Evolutionary conservation across 2,113 vertebrate species (phyloP).

Genomic region (Eulemur rufifrons): DNA sequence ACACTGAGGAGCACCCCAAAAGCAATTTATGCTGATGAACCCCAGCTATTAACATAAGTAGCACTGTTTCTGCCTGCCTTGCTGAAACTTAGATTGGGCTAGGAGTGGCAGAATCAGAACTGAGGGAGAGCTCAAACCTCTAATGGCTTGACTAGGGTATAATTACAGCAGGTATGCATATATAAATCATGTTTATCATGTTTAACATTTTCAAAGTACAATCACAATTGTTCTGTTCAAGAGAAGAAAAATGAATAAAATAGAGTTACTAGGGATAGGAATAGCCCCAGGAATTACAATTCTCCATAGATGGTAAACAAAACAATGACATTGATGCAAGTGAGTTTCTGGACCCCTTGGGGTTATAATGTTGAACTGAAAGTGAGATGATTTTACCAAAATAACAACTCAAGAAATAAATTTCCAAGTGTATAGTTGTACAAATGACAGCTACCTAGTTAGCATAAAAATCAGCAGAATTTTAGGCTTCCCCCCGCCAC

Average conservation of each 20-base stretch:
- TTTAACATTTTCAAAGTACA: constrained; percentile 40
- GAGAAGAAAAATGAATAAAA: constrained; percentile 10
- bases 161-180: constrained; percentile 9
- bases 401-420: constrained; percentile 7
- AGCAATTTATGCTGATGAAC: constrained; percentile 63
- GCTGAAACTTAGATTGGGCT: background rate
- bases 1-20: constrained; percentile 39
- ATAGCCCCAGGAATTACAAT: background rate
- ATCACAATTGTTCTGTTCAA: constrained; percentile 20
- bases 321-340: constrained; percentile 27
- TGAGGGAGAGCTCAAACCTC: background rate
- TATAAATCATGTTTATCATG: background rate
- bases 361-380: background rate
- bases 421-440: background rate
- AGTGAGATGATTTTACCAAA: background rate
- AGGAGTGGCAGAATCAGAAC: background rate
- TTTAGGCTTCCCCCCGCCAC: background rate
- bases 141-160: background rate
- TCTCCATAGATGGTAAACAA: constrained; percentile 30
- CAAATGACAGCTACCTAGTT: background rate
- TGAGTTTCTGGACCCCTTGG: background rate
- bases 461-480: background rate
- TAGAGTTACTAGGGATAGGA: background rate
- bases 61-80: background rate
- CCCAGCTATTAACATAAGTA: constrained; percentile 35